Evolutionary conservation across 2,113 vertebrate species (phyloP).

Genomic region (Bothrops jararaca): DNA sequence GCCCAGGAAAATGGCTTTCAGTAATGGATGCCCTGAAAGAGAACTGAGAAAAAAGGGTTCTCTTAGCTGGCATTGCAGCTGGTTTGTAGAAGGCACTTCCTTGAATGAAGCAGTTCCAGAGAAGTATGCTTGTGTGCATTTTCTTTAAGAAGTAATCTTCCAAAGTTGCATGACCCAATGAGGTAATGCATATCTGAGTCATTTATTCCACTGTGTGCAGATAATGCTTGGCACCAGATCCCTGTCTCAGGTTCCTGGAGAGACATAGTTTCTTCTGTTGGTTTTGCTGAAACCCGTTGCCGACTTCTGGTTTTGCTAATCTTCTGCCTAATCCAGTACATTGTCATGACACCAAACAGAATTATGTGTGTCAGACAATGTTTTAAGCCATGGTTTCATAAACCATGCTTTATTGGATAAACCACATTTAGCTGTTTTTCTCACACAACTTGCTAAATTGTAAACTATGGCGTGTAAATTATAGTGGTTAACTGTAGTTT

Average conservation of each 20-base stretch:
- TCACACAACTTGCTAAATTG: not conserved
- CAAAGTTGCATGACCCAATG: constrained; percentile 9
- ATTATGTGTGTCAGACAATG: not conserved
- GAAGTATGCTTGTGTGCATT: constrained; percentile 9
- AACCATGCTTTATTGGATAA: not conserved
- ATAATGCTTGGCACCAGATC: not conserved
- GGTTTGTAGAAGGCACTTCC: not conserved
- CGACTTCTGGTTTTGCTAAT: not conserved
- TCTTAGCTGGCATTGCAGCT: not conserved
- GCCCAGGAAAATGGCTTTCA: not conserved
- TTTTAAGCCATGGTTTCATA: not conserved
- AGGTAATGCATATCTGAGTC: constrained; percentile 24
- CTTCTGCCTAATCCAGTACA: not conserved
- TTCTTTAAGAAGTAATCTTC: constrained; percentile 31
- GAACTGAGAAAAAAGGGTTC: not conserved
- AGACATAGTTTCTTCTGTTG: not conserved
- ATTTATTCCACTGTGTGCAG: constrained; percentile 20
- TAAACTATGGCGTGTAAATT: not conserved
- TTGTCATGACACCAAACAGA: not conserved
- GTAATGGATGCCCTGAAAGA: not conserved
- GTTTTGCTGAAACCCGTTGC: not conserved
- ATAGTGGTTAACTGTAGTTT: not conserved
- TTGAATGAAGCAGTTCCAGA: not conserved
- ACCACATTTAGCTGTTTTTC: not conserved
- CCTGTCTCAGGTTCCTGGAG: not conserved